These are phyloP conservation scores for Sorex maritimensis DNA, from an alignment of 2,797 vertebrate species.

Conservation along the genomic window DNA sequence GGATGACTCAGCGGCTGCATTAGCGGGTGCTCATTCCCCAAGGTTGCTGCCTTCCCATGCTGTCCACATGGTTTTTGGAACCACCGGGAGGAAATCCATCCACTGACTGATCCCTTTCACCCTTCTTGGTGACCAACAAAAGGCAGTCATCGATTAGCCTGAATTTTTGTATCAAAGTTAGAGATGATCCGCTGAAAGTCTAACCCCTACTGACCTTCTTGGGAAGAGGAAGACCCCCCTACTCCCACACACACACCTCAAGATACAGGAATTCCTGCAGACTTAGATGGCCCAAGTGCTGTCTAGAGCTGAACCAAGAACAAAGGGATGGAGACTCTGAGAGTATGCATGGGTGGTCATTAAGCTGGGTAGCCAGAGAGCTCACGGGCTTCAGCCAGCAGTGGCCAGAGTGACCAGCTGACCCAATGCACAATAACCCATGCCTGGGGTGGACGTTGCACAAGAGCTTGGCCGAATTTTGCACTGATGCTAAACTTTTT, in stretches of 20 bases:
- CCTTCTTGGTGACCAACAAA: background rate
- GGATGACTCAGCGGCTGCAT: background rate
- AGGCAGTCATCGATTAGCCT: background rate
- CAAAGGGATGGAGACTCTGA: background rate
- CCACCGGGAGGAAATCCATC: background rate
- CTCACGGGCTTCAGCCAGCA: fast-evolving
- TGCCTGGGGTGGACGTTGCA: background rate
- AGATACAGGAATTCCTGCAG: background rate
- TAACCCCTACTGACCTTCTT: background rate
- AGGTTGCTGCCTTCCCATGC: too few species aligned
- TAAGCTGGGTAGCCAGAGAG: slow-evolving; percentile 70
- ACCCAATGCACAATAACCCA: background rate
- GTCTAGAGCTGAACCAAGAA: background rate
- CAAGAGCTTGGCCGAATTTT: slow-evolving; percentile 74
- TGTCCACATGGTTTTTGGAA: background rate
- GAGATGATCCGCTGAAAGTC: background rate
- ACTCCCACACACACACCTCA: too few species aligned
- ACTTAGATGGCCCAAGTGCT: background rate
- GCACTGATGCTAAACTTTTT: slow-evolving; percentile 87
- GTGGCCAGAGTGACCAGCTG: slow-evolving; percentile 60
- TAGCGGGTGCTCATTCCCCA: too few species aligned
- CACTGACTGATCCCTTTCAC: background rate
- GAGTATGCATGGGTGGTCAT: background rate
- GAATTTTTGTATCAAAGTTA: background rate
- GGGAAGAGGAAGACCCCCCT: background rate